Evolutionary conservation across 2,113 vertebrate species (phyloP).

Genomic region (Ciconia boyciana): DNA sequence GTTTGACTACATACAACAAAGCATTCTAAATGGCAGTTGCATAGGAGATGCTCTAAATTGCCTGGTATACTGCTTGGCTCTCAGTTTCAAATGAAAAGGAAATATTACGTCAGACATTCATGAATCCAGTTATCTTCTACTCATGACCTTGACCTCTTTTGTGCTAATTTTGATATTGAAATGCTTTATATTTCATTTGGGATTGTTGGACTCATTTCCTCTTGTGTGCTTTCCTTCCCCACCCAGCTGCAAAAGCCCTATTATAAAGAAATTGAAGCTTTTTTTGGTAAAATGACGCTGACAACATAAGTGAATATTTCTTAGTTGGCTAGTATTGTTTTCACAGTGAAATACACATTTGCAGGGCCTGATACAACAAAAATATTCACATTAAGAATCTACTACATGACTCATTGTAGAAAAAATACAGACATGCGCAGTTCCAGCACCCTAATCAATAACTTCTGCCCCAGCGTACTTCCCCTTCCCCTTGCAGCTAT

Average conservation of each 20-base stretch:
- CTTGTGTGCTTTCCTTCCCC: neutral
- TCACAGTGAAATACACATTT: neutral
- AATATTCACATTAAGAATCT: neutral
- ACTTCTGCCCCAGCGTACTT: neutral
- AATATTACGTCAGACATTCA: neutral
- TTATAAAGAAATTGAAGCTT: neutral
- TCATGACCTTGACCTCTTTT: conserved; percentile 11
- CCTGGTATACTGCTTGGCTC: neutral
- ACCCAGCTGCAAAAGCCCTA: neutral
- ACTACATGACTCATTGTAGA: neutral
- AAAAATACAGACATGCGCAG: neutral
- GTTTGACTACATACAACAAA: neutral
- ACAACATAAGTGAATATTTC: neutral
- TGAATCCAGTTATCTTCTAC: neutral
- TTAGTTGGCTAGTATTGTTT: neutral
- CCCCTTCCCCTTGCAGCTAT: neutral
- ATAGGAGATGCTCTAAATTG: neutral
- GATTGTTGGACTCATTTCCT: conserved; percentile 32
- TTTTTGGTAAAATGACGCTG: neutral
- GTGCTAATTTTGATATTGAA: conserved; percentile 39
- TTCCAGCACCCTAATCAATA: neutral
- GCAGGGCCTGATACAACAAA: neutral
- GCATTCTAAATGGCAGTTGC: neutral
- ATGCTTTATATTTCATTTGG: conserved; percentile 21
- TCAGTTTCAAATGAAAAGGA: neutral